Evolutionary conservation across 37 sponge, comb jelly and placozoan genomes (phyloP), one percentile per base, ranked within the genome.

Genomic region (Beroe forskalii): DNA sequence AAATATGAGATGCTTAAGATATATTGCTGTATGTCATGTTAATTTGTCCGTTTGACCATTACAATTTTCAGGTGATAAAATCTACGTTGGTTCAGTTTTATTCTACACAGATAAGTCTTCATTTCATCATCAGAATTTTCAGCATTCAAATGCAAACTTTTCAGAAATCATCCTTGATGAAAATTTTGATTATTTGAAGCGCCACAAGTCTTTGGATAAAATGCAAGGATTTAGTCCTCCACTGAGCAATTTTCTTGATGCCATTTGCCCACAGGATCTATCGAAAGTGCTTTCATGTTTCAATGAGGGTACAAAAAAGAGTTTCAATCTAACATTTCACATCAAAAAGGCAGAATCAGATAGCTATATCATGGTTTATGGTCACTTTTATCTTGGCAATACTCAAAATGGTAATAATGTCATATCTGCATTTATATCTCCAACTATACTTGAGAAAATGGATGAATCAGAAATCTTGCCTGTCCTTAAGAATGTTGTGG

Each of bases 331-430:
- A 72, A 39, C 40, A 32, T 72, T 30, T 39, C 35, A 39, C 8
- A 39, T 37, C 9, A 33, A 37, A 72, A 72, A 72, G 39, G 37
- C 75, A 33, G 75, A 72, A 6, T 72, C 75, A 36, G 14, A 30
- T 19, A 30, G 35, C 39, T 72, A 20, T 1, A 72, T 72, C 37
- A 38, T 72, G 40, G 75, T 72, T 3, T 72, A 30, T 72, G 75
- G 75, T 17, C 75, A 72, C 8, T 72, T 72, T 72, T 72, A 72
- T 39, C 23, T 33, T 20, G 75, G 75, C 12, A 72, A 72, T 39
- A 72, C 75, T 20, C 75, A 72, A 39, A 72, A 72, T 72, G 75
- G 75, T 3, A 72, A 72, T 37, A 72, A 72, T 8, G 40, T 72
- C 2, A 37, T 72, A 4, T 72, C 75, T 17, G 75, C 40, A 8